Percentiles rank a stretch among this genome's conserved stretches.
Evolutionary conservation across 2,797 vertebrate species (phyloP).

Genomic region (Menidia menidia): DNA sequence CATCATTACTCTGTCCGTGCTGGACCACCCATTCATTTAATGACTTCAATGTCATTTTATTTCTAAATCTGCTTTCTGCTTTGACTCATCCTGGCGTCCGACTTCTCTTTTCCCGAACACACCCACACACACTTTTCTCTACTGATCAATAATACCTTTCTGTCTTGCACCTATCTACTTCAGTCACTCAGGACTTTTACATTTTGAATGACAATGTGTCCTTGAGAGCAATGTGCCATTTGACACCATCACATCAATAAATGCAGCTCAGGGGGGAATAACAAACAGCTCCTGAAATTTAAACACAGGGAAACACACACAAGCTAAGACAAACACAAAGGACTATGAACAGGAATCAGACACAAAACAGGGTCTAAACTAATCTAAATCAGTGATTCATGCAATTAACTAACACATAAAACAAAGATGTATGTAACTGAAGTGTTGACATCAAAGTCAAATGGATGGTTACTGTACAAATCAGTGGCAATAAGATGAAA

Average conservation of each 20-base stretch:
- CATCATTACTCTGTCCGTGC: conserved; percentile 1
- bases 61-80: conserved; percentile 1
- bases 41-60: background rate
- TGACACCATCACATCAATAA: conserved; percentile 45
- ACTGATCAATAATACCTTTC: conserved; percentile 31
- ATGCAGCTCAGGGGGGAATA: conserved; percentile 42
- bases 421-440: conserved; percentile 7
- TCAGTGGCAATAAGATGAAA: background rate
- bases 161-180: conserved; percentile 21
- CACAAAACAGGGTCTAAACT: conserved; percentile 32
- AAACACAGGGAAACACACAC: conserved; percentile 12
- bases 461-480: conserved; percentile 20
- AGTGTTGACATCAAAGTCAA: conserved; percentile 38
- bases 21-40: background rate
- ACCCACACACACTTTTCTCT: background rate
- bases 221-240: conserved; percentile 49
- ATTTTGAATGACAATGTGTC: conserved; percentile 38
- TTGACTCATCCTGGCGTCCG: background rate
- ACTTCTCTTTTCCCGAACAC: conserved; percentile 9
- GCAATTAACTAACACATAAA: conserved; percentile 18
- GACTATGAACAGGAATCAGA: conserved; percentile 30
- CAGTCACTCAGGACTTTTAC: conserved; percentile 45
- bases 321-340: conserved; percentile 20
- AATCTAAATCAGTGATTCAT: conserved; percentile 30
- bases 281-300: conserved; percentile 49